Percentiles rank a stretch among this genome's conserved stretches.
Conservation (phyloP, 2,888 invertebrate genomes). For the Cabera pusaria region DNA sequence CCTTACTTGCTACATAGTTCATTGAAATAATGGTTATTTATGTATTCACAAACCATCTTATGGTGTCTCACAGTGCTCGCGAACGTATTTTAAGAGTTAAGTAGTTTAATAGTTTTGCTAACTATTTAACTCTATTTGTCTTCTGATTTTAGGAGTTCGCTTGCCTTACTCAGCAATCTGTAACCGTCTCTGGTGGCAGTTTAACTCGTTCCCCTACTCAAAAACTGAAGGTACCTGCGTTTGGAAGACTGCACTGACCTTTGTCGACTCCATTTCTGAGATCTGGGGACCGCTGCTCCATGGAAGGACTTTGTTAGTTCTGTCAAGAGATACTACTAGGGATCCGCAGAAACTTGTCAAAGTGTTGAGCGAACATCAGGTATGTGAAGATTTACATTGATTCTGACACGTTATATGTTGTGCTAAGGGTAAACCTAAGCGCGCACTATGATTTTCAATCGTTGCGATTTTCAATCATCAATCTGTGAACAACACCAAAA, state of each 20-base stretch:
- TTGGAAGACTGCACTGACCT: constrained; percentile 95
- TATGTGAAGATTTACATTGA: constrained; percentile 51
- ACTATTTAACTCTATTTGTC: no score
- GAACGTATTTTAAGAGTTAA: no score
- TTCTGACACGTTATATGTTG: no score
- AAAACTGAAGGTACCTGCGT: constrained; percentile 87
- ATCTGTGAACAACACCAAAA: no score
- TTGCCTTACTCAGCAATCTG: constrained; percentile 89
- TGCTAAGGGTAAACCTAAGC: no score
- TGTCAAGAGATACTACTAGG: constrained; percentile 88
- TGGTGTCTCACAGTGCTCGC: no score
- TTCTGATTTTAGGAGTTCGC: constrained; percentile 91
- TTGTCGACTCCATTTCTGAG: constrained; percentile 95
- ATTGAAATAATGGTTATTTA: no score
- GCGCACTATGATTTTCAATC: no score
- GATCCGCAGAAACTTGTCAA: constrained; percentile 90
- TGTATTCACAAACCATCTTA: no score
- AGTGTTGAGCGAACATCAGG: constrained; percentile 87
- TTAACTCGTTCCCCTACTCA: constrained; percentile 90
- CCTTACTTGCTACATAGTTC: no score
- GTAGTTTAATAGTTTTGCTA: no score
- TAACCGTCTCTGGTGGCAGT: constrained; percentile 95
- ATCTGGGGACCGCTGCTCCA: constrained; percentile 93
- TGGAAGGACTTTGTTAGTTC: constrained; percentile 87
- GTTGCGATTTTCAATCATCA: no score